These are phyloP conservation scores for Brevimyrus niger DNA, from an alignment of 2,113 vertebrate species.

Conservation along the genomic window DNA sequence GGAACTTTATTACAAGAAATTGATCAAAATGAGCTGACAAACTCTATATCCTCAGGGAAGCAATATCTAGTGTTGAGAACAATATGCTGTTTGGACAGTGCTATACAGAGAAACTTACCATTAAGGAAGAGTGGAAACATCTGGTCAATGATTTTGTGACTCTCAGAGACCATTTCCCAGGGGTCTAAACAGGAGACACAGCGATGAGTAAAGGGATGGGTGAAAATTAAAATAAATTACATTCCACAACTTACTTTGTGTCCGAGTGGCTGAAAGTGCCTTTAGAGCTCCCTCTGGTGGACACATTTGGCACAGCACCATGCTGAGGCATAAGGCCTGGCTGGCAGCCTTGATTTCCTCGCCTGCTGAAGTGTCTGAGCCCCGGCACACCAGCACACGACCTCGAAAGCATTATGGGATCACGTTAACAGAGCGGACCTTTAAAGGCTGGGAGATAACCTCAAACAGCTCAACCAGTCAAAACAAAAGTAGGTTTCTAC, in stretches of 20 bases:
- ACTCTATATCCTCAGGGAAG: background rate
- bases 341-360: conserved; percentile 64
- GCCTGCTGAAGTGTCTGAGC: conserved; percentile 45
- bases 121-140: conserved; percentile 64
- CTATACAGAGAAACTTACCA: conserved; percentile 48
- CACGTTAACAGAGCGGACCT: background rate
- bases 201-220: background rate
- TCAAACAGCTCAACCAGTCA: background rate
- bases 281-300: conserved; percentile 26
- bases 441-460: background rate
- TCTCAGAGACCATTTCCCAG: conserved; percentile 61
- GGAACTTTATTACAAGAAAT: background rate
- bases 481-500: conserved; percentile 15
- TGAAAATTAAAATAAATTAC: background rate
- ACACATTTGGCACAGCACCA: conserved; percentile 27
- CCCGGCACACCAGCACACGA: conserved; percentile 60
- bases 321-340: conserved; percentile 57
- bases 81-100: background rate
- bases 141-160: conserved; percentile 54
- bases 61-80: background rate
- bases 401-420: conserved; percentile 39
- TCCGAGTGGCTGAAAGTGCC: conserved; percentile 14
- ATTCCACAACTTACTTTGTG: conserved; percentile 34
- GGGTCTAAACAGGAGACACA: conserved; percentile 34
- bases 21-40: background rate